Evolutionary conservation across 1,140 invertebrate genomes (phyloP).

Genomic region (Pteromalus puparum): DNA sequence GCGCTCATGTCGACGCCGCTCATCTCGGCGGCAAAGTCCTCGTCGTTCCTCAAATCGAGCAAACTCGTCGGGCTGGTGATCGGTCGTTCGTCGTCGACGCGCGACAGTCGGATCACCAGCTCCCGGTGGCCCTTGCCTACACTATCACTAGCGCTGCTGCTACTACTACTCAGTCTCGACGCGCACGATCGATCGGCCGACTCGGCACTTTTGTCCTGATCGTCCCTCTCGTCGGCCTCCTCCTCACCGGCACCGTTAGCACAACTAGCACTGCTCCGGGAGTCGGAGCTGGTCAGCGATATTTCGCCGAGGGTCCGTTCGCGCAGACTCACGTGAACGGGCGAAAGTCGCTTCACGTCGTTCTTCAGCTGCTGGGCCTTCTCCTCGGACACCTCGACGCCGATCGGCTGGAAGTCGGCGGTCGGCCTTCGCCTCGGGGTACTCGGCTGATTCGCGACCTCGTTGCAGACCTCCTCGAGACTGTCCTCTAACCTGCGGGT

Average conservation of each 20-base stretch:
- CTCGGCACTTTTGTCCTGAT: constrained; percentile 41
- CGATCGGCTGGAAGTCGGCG: constrained; percentile 68
- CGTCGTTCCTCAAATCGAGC: background rate
- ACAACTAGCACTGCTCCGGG: constrained; percentile 33
- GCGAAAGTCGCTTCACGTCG: constrained; percentile 69
- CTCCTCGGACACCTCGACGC: constrained; percentile 70
- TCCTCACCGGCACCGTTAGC: background rate
- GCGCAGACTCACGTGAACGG: constrained; percentile 68
- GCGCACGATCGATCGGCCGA: background rate
- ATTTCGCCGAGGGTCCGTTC: constrained; percentile 72
- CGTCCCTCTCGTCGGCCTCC: constrained; percentile 52
- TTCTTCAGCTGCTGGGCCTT: constrained; percentile 67
- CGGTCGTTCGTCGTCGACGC: constrained; percentile 50
- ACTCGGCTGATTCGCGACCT: background rate
- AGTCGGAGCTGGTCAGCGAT: constrained; percentile 63
- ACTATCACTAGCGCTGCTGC: background rate
- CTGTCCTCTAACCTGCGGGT: background rate
- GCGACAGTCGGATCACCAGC: constrained; percentile 54
- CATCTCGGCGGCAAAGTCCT: background rate
- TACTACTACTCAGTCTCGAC: background rate
- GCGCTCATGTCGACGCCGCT: background rate
- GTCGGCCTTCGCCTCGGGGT: background rate
- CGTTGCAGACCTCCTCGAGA: background rate
- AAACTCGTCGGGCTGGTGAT: background rate
- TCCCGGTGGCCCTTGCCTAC: background rate